phyloP scores from a whole-genome alignment of 1,140 invertebrate species.

The Brachionus asplanchnoidis region DNA sequence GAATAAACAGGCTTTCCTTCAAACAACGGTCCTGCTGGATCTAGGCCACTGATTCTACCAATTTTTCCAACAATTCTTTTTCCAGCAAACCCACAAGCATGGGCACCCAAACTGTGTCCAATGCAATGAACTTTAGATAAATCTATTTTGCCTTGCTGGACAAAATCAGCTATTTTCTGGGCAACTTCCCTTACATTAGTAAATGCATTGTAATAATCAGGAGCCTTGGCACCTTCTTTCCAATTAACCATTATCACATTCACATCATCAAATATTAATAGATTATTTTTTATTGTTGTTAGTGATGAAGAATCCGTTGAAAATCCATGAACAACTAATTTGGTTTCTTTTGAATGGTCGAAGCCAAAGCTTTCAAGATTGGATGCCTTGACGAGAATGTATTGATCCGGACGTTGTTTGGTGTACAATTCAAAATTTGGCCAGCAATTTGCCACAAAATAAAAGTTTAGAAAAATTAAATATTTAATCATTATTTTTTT shows the following conservation, averaged over 20 bases:
- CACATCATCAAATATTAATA: background rate
- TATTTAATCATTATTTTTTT: background rate
- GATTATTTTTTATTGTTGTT: background rate
- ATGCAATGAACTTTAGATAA: conserved; percentile 36
- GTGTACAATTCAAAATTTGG: background rate
- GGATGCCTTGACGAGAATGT: background rate
- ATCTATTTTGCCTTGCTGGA: background rate
- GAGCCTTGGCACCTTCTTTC: background rate
- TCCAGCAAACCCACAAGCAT: conserved; percentile 12
- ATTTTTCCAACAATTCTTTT: background rate
- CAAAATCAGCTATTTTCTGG: background rate
- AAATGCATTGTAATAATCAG: background rate
- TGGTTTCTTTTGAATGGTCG: background rate
- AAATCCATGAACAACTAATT: background rate
- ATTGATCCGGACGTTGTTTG: background rate
- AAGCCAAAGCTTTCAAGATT: background rate
- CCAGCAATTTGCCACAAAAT: background rate
- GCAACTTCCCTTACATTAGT: background rate
- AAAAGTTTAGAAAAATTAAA: background rate
- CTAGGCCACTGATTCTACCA: background rate
- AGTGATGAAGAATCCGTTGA: background rate
- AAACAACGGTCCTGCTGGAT: conserved; percentile 21
- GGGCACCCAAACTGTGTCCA: conserved; percentile 37
- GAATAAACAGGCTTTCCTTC: background rate
- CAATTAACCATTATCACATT: conserved; percentile 25